These are phyloP conservation scores for Porites evermanni DNA, from an alignment of 92 coral and sea anemone species.

Conservation along the genomic window DNA sequence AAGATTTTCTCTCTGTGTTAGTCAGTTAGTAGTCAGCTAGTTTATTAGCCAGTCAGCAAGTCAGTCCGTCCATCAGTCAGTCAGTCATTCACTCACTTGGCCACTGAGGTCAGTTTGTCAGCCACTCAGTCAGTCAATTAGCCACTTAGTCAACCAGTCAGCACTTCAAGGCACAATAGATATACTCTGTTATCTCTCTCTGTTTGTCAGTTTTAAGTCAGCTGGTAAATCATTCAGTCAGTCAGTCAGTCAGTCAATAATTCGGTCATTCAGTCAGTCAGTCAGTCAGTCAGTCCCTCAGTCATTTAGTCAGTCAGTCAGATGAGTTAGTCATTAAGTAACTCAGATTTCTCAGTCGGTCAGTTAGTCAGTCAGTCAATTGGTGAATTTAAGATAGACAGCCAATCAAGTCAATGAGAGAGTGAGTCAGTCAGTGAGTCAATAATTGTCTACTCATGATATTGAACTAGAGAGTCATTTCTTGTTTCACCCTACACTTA, in stretches of 20 bases:
- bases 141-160: neutral
- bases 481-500: neutral
- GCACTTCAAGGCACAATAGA: too few species aligned
- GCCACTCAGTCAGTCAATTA: neutral
- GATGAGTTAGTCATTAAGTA: neutral
- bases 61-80: too few species aligned
- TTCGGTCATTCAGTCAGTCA: neutral
- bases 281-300: neutral
- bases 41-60: too few species aligned
- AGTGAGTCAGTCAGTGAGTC: neutral
- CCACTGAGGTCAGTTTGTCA: too few species aligned
- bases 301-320: neutral
- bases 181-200: too few species aligned
- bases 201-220: too few species aligned
- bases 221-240: neutral
- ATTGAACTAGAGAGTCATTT: too few species aligned
- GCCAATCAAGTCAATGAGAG: too few species aligned
- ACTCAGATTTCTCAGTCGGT: neutral
- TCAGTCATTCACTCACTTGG: too few species aligned
- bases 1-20: too few species aligned
- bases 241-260: neutral
- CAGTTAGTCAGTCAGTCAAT: neutral
- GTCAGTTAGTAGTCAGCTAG: too few species aligned
- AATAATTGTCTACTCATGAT: neutral
- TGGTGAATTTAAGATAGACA: too few species aligned